Evolutionary conservation across 2,113 vertebrate genomes (phyloP), one percentile per base, ranked within the genome.

Genomic region (Bos indicus): DNA sequence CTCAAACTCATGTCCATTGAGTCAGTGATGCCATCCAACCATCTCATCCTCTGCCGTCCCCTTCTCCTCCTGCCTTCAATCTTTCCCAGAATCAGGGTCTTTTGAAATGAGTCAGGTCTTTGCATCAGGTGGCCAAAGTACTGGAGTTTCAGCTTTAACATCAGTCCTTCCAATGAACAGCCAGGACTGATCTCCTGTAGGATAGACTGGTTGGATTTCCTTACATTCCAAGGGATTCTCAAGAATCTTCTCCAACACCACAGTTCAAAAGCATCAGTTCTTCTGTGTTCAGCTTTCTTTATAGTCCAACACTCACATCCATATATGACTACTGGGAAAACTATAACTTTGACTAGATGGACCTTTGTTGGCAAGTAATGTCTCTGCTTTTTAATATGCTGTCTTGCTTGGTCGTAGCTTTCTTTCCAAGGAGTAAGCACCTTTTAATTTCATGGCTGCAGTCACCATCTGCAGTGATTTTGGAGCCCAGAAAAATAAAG

Each of bases 41-140:
- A 71, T 36, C 19, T 71, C 64, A 12, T 23, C n/a, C 64, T 71
- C 19, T 36, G n/a, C 36, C 0, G 0, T 23, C 64, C 17, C n/a
- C 64, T 71, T 71, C n/a, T 36, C n/a, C 4, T 71, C n/a, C 64
- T 11, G 36, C n/a, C n/a, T 12, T 3, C 64, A 71, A 12, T 71
- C n/a, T 36, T 71, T 71, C 19, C 19, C 8, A 71, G 64, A 5
- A 71, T 23, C 19, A 71, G 19, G 1, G 19, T 71, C 9, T 36
- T n/a, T 71, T 36, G 4, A 11, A 71, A 36, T 71, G 17, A 71
- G 8, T 71, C 9, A 71, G 8, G 33, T 71, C 19, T 71, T 71
- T 23, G 19, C 64, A 71, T 71, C n/a, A 23, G 9, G 64, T 71
- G 19, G 64, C n/a, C 64, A 23, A 71, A 71, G 2, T 71, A 71